phyloP scores from a whole-genome alignment of 1,140 invertebrate species.

The Aphis gossypii region DNA sequence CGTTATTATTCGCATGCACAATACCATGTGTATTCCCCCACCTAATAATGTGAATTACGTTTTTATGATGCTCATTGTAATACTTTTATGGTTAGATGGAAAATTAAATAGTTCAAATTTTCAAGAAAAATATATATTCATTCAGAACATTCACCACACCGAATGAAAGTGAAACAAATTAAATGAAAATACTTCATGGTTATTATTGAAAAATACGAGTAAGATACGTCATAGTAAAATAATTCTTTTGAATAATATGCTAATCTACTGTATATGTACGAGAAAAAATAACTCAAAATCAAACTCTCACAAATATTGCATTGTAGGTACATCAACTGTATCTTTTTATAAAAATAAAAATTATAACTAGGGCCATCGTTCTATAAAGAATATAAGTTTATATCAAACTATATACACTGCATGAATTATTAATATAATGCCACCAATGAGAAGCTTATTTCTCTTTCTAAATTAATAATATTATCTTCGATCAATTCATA shows the following conservation, averaged over 20 bases:
- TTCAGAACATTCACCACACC: background rate
- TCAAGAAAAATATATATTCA: background rate
- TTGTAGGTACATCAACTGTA: background rate
- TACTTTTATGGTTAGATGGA: slow-evolving; percentile 26
- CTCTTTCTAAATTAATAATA: background rate
- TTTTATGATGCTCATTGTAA: background rate
- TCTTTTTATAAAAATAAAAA: background rate
- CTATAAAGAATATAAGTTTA: background rate
- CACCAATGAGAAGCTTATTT: background rate
- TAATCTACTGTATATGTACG: background rate
- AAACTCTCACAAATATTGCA: background rate
- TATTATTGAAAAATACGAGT: background rate
- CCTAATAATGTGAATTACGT: background rate
- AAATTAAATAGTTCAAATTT: slow-evolving; percentile 10
- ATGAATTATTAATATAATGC: background rate
- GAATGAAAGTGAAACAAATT: slow-evolving; percentile 38
- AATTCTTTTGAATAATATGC: background rate
- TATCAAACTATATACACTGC: background rate
- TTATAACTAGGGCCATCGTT: background rate
- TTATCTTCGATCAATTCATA: background rate
- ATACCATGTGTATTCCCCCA: background rate
- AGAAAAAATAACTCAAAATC: background rate
- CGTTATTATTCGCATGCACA: slow-evolving; percentile 30
- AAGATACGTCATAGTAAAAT: background rate
- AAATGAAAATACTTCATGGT: slow-evolving; percentile 23